phyloP scores from a whole-genome alignment of 1,140 invertebrate genomes.

The Metopolophium dirhodum region DNA sequence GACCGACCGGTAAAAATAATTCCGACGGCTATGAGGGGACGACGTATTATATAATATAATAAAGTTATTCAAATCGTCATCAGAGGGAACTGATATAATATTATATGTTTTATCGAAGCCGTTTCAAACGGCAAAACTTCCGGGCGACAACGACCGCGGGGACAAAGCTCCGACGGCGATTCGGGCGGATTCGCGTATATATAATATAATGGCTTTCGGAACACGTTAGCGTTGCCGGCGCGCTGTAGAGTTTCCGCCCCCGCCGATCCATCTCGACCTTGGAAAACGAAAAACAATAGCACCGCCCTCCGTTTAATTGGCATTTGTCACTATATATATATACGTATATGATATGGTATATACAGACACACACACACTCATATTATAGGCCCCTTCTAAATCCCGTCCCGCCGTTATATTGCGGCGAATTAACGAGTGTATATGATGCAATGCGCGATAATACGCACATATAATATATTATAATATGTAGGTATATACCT shows the following conservation, averaged over 20 bases:
- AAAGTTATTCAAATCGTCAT: background rate
- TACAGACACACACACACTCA: background rate
- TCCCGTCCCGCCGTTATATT: background rate
- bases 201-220: conserved; percentile 18
- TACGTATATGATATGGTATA: background rate
- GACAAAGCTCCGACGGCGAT: background rate
- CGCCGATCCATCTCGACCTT: background rate
- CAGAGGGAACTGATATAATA: background rate
- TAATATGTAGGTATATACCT: background rate
- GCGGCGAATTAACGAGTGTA: background rate
- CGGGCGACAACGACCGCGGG: background rate
- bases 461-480: background rate
- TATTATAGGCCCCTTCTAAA: background rate
- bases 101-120: background rate
- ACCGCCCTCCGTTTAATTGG: conserved; percentile 9
- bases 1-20: conserved; percentile 10
- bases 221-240: background rate
- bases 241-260: background rate
- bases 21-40: background rate
- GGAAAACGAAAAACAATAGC: conserved; percentile 32
- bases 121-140: conserved; percentile 28
- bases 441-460: background rate
- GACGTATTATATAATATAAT: background rate
- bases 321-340: background rate
- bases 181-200: background rate